Percentiles rank a stretch among this genome's conserved stretches.
Evolutionary conservation across 1,140 invertebrate genomes (phyloP).

Genomic region (Andrena cerasifolii): DNA sequence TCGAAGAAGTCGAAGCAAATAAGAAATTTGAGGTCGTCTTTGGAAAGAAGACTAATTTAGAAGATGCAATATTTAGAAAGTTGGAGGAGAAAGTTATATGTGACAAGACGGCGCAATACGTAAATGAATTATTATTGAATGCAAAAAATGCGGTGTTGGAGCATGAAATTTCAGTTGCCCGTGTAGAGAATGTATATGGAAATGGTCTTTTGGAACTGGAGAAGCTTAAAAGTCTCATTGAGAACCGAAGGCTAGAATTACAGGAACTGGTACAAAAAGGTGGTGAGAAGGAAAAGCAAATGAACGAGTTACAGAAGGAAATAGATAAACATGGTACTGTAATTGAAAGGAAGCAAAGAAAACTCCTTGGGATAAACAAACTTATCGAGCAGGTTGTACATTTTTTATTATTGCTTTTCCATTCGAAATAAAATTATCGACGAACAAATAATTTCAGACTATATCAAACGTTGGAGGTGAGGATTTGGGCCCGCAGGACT

Average conservation of each 20-base stretch:
- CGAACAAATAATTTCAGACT: slow-evolving; percentile 66
- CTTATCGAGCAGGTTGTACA: slow-evolving; percentile 82
- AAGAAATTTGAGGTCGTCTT: slow-evolving; percentile 83
- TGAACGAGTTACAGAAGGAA: slow-evolving; percentile 80
- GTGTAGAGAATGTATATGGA: slow-evolving; percentile 86
- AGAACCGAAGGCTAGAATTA: slow-evolving; percentile 78
- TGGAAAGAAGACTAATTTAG: slow-evolving; percentile 83
- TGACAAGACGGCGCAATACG: slow-evolving; percentile 83
- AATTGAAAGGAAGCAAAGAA: slow-evolving; percentile 82
- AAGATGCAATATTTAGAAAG: slow-evolving; percentile 85
- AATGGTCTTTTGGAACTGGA: slow-evolving; percentile 85
- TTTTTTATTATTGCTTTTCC: slow-evolving; percentile 14
- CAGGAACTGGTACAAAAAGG: slow-evolving; percentile 81
- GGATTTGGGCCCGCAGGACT: slow-evolving; percentile 81
- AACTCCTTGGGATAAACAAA: slow-evolving; percentile 82
- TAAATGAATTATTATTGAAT: slow-evolving; percentile 81
- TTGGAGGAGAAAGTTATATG: slow-evolving; percentile 87
- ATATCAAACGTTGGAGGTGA: slow-evolving; percentile 70
- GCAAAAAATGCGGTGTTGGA: slow-evolving; percentile 77
- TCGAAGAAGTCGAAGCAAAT: slow-evolving; percentile 74
- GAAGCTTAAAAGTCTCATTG: slow-evolving; percentile 78
- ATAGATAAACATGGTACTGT: slow-evolving; percentile 70
- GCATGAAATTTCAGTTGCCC: slow-evolving; percentile 84
- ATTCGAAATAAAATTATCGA: slow-evolving; percentile 18
- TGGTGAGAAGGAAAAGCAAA: slow-evolving; percentile 80